Evolutionary conservation across 2,797 vertebrate genomes (phyloP), one percentile per base, ranked within the genome.

Genomic region (Apogon hyalosoma): DNA sequence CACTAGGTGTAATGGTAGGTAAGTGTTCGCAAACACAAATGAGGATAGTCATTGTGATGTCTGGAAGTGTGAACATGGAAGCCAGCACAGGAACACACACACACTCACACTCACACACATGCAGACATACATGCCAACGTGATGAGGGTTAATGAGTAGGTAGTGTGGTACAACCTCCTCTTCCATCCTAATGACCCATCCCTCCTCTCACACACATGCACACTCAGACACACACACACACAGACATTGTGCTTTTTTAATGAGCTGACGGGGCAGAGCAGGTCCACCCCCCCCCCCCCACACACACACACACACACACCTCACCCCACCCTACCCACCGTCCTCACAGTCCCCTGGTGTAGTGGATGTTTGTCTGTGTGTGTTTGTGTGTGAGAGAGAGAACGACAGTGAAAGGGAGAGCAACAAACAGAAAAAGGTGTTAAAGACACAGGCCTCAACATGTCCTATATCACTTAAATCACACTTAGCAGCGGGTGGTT

Each of bases 221-320:
- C 36, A 46, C 31, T 16, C 24, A 28, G 64, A 48, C 33, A 50
- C 56, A 16, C 24, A 31, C 18, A 19, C 52, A 41, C 58, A 31
- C 65, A 59, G 52, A 75, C 72, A 57, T 15, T 60, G 61, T 72
- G 64, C 64, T 70, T 70, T 78, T 77, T 82, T 89, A 87, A 91
- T 89, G 79, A 89, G 85, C 80, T 88, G 81, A 83, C 71, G 5
- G 77, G 71, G 78, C 80, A 82, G 78, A 74, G 75, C 77, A 75
- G 71, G 59, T 52, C 72, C 65, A 60, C 69, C 76, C 74, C 76
- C 43, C 61, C 70, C 74, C 68, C 80, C 82, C 54, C 40, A 28
- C 43, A 41, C 54, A 48, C 18, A 48, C 52, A 31, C 64, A 58
- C 46, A n/a, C n/a, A 21, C 19, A 21, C 19, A 21, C 19, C 69